These are phyloP conservation scores for Labroides dimidiatus DNA, from an alignment of 2,797 vertebrate genomes.

Conservation along the genomic window DNA sequence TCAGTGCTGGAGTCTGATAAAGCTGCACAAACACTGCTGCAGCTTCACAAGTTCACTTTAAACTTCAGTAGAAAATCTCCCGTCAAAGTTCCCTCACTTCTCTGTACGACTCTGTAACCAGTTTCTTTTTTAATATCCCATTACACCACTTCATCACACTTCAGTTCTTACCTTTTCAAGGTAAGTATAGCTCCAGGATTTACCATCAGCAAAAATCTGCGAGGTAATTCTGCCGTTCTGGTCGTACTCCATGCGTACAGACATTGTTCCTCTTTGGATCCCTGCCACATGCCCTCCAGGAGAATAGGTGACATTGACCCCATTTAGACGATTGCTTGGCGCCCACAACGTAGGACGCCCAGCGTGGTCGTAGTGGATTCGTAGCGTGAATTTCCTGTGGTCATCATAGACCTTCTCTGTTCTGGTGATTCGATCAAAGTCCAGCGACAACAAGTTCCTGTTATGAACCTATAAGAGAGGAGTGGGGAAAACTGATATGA, in stretches of 20 bases:
- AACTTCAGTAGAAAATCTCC: conserved; percentile 47
- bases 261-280: conserved; percentile 97
- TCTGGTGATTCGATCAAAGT: conserved; percentile 97
- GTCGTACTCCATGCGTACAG: conserved; percentile 98
- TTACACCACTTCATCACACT: conserved; percentile 5
- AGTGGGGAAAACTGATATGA: conserved; percentile 18
- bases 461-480: conserved; percentile 91
- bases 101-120: not conserved
- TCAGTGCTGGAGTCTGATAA: conserved; percentile 59
- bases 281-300: conserved; percentile 93
- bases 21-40: conserved; percentile 51
- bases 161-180: conserved; percentile 91
- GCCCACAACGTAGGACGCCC: conserved; percentile 98
- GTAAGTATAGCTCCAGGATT: conserved; percentile 98
- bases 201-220: conserved; percentile 97
- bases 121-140: conserved; percentile 21
- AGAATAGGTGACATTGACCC: conserved; percentile 98
- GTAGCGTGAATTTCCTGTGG: conserved; percentile 96
- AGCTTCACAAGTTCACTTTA: conserved; percentile 57
- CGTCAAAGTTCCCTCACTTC: conserved; percentile 34
- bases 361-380: conserved; percentile 95
- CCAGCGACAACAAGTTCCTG: conserved; percentile 95
- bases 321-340: conserved; percentile 95
- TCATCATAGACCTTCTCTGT: conserved; percentile 99
- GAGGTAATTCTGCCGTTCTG: conserved; percentile 93